Base-by-base conservation (phyloP, 2,888 invertebrate species). In the Synergus laeviventris region DNA sequence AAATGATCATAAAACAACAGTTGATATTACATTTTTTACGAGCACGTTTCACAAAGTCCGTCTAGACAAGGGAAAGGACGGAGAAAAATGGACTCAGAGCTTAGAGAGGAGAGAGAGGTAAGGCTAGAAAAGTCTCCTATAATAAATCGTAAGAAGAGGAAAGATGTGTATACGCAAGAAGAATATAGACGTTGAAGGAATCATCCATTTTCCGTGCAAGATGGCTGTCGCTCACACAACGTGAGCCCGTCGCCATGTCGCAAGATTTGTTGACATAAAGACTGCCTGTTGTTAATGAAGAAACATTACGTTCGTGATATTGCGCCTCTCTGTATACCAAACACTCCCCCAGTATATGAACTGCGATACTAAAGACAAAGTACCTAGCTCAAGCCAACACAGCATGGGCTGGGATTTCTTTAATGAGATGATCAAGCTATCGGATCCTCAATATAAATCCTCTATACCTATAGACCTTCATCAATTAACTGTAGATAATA, bases 261-360 rank as follows among this genome's bases (percentile, higher is more conserved):
- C 82, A 87, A 87, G 88, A 89, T 89, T 88, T 87, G 88, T 89
- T 87, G 88, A 88, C 88, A 89, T 89, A 88, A 89, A 87, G 87
- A 89, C 89, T 89, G 87, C 89, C 85, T 83, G 81, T 84, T 84
- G 87, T 87, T 89, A 89, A 89, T 89, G 88, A 89, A 89, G 88
- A 89, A 89, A 89, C 89, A 88, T 89, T 87, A 87, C 87, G 83
- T 83, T 80, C 85, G 78, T 89, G 84, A 89, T 89, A 89, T 87
- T 87, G 87, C 87, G 83, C 84, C 84, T 74, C 83, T 82, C 82
- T 81, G 80, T 85, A 81, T 83, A 24, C 73, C 21, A 54, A 45
- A 73, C 42, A 36, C 64, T 21, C 31, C n/a, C 31, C 38, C 62
- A 2, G 38, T 70, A 70, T 70, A 49, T 70, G 24, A 70, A 70